Evolutionary conservation across 2,797 vertebrate genomes (phyloP).

Genomic region (Gymnoscopelus microlampas): DNA sequence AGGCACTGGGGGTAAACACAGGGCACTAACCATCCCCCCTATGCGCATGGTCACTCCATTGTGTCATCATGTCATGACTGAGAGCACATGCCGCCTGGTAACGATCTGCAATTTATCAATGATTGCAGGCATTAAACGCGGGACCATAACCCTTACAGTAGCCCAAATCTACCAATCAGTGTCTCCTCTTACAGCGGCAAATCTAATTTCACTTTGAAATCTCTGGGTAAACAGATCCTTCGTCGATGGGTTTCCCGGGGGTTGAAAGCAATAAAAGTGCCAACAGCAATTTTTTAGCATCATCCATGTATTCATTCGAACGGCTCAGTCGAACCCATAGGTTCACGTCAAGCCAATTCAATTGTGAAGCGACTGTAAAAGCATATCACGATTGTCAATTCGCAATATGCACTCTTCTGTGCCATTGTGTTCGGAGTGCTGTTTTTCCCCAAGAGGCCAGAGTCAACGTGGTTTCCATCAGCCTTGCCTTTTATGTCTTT

Average conservation of each 20-base stretch:
- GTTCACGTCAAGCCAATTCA: slow-evolving; percentile 37
- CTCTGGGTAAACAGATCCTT: slow-evolving; percentile 54
- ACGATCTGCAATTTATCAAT: slow-evolving; percentile 22
- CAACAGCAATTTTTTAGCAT: slow-evolving; percentile 47
- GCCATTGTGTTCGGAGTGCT: slow-evolving; percentile 33
- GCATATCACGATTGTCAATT: slow-evolving; percentile 48
- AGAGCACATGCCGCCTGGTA: slow-evolving; percentile 36
- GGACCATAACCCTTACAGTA: slow-evolving; percentile 12
- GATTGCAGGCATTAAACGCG: slow-evolving; percentile 15
- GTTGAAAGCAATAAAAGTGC: slow-evolving; percentile 20
- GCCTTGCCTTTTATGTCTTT: not conserved
- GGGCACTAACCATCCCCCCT: slow-evolving; percentile 27
- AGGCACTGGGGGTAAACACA: slow-evolving; percentile 21
- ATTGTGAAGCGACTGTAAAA: slow-evolving; percentile 41
- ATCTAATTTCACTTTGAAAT: slow-evolving; percentile 52
- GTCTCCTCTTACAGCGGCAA: slow-evolving; percentile 48
- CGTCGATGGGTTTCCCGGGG: not conserved
- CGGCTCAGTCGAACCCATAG: slow-evolving; percentile 30
- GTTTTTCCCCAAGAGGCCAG: slow-evolving; percentile 48
- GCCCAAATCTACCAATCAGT: slow-evolving; percentile 41
- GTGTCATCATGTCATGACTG: slow-evolving; percentile 52
- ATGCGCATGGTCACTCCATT: not conserved
- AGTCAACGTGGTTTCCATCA: slow-evolving; percentile 29
- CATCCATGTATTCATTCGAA: slow-evolving; percentile 26
- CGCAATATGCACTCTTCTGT: not conserved